phyloP scores from a whole-genome alignment of 2,888 invertebrate species.

The Catocala nupta region DNA sequence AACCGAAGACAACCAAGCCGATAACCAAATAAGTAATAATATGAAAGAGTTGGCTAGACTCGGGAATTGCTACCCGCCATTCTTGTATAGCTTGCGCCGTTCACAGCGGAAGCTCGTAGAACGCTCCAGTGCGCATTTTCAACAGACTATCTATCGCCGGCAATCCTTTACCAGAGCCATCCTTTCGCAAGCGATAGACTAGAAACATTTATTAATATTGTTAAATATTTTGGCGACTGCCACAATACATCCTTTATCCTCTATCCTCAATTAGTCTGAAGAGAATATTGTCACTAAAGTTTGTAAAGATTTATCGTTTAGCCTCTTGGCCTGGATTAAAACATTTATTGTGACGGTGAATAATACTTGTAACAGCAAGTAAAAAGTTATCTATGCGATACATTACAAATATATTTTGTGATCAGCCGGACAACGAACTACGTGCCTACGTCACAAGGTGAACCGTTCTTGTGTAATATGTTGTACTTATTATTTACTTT shows the following conservation, averaged over 20 bases:
- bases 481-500: slow-evolving; percentile 15
- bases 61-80: background rate
- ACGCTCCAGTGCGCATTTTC: slow-evolving; percentile 67
- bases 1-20: too few species aligned
- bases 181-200: slow-evolving; percentile 80
- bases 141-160: slow-evolving; percentile 70
- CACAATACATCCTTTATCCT: slow-evolving; percentile 63
- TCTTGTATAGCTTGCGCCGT: slow-evolving; percentile 56
- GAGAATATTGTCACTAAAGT: slow-evolving; percentile 35
- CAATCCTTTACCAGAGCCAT: slow-evolving; percentile 82
- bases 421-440: slow-evolving; percentile 39
- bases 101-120: slow-evolving; percentile 67
- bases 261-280: slow-evolving; percentile 54
- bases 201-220: slow-evolving; percentile 78
- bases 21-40: background rate
- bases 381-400: slow-evolving; percentile 39
- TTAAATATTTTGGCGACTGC: slow-evolving; percentile 78
- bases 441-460: slow-evolving; percentile 33
- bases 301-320: slow-evolving; percentile 41
- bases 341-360: slow-evolving; percentile 29
- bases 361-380: slow-evolving; percentile 23
- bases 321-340: slow-evolving; percentile 29
- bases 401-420: slow-evolving; percentile 46
- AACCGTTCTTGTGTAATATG: slow-evolving; percentile 34
- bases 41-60: background rate